A percentile compares a stretch with the other conserved stretches of the same genome.
These are phyloP conservation scores for Epistrophella euchroma DNA, from an alignment of 2,888 invertebrate species.

Conservation along the genomic window DNA sequence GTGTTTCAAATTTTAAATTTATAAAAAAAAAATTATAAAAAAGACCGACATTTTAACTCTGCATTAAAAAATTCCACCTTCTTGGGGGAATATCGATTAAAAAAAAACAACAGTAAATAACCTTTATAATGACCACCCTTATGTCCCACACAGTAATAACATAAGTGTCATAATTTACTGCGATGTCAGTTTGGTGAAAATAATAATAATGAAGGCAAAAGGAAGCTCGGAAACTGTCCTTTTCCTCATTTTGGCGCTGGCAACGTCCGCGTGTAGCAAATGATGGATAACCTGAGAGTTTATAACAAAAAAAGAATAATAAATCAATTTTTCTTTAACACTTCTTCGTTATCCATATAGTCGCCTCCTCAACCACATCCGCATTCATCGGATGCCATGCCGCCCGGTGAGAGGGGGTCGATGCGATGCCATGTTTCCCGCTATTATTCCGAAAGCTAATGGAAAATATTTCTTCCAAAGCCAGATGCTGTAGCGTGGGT, in stretches of 20 bases:
- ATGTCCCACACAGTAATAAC: background rate
- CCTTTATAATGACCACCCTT: too few relatives aligned
- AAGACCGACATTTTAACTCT: too few relatives aligned
- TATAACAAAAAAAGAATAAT: constrained; percentile 63
- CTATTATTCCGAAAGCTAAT: constrained; percentile 42
- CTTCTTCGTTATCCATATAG: background rate
- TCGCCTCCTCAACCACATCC: background rate
- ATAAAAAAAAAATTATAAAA: too few relatives aligned
- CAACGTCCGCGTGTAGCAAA: constrained; percentile 1
- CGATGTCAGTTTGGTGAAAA: constrained; percentile 29
- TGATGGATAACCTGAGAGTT: constrained; percentile 68
- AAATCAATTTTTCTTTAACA: constrained; percentile 67
- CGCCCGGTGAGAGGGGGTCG: too few relatives aligned
- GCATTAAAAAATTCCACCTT: too few relatives aligned
- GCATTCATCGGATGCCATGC: background rate
- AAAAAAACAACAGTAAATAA: too few relatives aligned
- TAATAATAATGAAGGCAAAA: constrained; percentile 29
- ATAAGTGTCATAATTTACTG: constrained; percentile 61
- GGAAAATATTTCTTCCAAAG: constrained; percentile 35
- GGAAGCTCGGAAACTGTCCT: constrained; percentile 56
- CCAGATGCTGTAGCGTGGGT: constrained; percentile 39
- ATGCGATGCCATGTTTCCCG: background rate
- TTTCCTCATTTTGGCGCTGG: constrained; percentile 25
- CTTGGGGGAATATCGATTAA: too few relatives aligned
- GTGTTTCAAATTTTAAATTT: too few relatives aligned